Evolutionary conservation across 2,113 vertebrate genomes (phyloP), one percentile per base, ranked within the genome.

Genomic region (Glareola pratincola): DNA sequence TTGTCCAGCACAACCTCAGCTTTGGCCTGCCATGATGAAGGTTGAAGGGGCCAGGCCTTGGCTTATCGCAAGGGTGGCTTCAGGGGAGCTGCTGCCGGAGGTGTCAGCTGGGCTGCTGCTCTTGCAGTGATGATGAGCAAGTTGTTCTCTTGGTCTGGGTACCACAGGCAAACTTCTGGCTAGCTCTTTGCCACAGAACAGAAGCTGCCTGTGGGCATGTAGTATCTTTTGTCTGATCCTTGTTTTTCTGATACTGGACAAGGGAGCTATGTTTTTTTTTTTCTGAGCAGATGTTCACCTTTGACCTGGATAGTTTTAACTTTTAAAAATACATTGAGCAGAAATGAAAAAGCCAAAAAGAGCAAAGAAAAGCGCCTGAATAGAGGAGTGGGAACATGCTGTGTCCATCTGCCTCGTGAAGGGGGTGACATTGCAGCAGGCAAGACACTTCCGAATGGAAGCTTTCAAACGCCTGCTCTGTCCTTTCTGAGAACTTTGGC

Each of bases 111-210:
- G 37, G 27, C 37, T 59, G 63, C 50, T 41, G 50, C n/a, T 23
- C 0, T 41, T 3, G 4, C 51, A 7, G 45, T 2, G 43, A 4
- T 15, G 56, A 11, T 21, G 47, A 45, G 48, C 18, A 4, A 9
- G 36, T 2, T 47, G 53, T 30, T 45, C 57, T n/a, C 22, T 24
- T 34, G 20, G 24, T 41, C 57, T 62, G 68, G 26, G 9, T 45
- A n/a, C 50, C 59, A 8, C 27, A 14, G 21, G 10, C 21, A 39
- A 9, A 5, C 45, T 23, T 62, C 51, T 54, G 86, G 29, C 50
- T 24, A 27, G 45, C 50, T 45, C 11, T 47, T 80, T 60, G 22
- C 2, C 54, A 12, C 21, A 57, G 48, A 11, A 32, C 10, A 4
- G 29, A 59, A 89, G 36, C 32, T 5, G 6, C 76, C 59, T 63